A percentile compares a stretch with the other conserved stretches of the same genome.
Evolutionary conservation across 2,113 vertebrate genomes (phyloP).

Genomic region (Prochilodus magdalenae): DNA sequence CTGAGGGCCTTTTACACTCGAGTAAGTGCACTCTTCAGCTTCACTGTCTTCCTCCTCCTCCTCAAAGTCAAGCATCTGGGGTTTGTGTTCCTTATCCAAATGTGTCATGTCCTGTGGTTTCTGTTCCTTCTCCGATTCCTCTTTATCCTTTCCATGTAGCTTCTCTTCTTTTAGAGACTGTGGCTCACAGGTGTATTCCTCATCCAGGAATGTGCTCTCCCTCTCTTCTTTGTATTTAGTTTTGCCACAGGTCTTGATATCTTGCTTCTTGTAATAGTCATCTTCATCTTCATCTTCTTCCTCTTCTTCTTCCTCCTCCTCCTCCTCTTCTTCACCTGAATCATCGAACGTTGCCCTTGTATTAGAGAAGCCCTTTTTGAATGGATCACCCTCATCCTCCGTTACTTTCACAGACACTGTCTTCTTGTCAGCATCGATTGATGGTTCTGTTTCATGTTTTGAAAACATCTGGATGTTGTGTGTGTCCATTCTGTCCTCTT

Average conservation of each 20-base stretch:
- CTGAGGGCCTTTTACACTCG: conserved; percentile 51
- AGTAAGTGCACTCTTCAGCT: conserved; percentile 63
- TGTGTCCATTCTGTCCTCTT: conserved; percentile 58
- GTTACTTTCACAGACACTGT: conserved; percentile 59
- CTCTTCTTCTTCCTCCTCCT: conserved; percentile 59
- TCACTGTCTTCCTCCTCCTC: conserved; percentile 69
- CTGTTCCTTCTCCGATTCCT: conserved; percentile 58
- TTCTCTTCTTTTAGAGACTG: conserved; percentile 64
- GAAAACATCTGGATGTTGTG: conserved; percentile 59
- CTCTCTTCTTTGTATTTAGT: conserved; percentile 85
- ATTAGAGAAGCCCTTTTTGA: conserved; percentile 67
- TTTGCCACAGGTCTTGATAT: conserved; percentile 71
- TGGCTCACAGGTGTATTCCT: conserved; percentile 75
- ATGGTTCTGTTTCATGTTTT: conserved; percentile 56
- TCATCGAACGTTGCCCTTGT: conserved; percentile 83
- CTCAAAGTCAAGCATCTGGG: conserved; percentile 67
- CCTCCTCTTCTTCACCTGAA: conserved; percentile 72
- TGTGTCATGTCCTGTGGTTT: conserved; percentile 46
- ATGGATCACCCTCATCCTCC: conserved; percentile 56
- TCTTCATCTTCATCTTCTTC: conserved; percentile 47
- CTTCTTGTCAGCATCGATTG: conserved; percentile 60
- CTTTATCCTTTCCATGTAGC: conserved; percentile 58
- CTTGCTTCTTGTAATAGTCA: conserved; percentile 65
- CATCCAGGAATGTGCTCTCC: conserved; percentile 91
- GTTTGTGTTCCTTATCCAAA: conserved; percentile 56